A percentile compares a stretch with the other conserved stretches of the same genome.
Conservation (phyloP, 2,888 invertebrate species). For the Meloe dianella region DNA sequence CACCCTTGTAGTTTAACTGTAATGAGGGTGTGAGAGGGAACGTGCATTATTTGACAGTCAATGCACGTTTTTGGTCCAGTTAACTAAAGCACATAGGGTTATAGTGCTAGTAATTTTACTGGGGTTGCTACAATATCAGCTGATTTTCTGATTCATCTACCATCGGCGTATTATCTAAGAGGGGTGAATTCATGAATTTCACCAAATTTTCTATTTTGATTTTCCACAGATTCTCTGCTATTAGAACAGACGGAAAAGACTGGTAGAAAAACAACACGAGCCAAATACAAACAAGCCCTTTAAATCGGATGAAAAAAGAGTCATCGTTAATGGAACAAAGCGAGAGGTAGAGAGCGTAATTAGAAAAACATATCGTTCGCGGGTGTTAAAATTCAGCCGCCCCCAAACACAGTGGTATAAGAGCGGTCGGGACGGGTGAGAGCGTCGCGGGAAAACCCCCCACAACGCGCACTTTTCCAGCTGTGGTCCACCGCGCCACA, state of each 20-base stretch:
- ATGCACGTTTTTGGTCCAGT: slow-evolving; percentile 56
- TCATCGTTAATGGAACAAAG: slow-evolving; percentile 35
- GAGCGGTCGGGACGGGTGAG: slow-evolving; percentile 39
- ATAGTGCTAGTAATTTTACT: neutral
- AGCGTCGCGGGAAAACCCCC: slow-evolving; percentile 45
- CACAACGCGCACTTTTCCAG: slow-evolving; percentile 59
- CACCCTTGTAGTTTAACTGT: neutral
- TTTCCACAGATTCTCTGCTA: neutral
- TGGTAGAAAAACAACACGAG: slow-evolving; percentile 14
- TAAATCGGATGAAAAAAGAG: slow-evolving; percentile 12
- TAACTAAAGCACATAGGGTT: slow-evolving; percentile 43
- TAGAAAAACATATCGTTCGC: slow-evolving; percentile 50
- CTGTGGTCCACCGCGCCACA: slow-evolving; percentile 54
- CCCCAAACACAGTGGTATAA: slow-evolving; percentile 34
- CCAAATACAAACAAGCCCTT: slow-evolving; percentile 32
- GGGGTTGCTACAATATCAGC: slow-evolving; percentile 51
- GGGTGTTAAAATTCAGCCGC: slow-evolving; percentile 18
- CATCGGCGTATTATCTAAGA: neutral
- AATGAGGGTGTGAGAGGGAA: slow-evolving; percentile 27
- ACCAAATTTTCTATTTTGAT: neutral
- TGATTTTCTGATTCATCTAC: slow-evolving; percentile 46
- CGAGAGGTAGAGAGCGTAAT: slow-evolving; percentile 45
- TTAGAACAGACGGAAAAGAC: neutral
- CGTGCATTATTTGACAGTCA: slow-evolving; percentile 51
- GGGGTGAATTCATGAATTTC: neutral